These are phyloP conservation scores for Mythimna loreyi DNA, from an alignment of 2,888 invertebrate species.

Conservation along the genomic window DNA sequence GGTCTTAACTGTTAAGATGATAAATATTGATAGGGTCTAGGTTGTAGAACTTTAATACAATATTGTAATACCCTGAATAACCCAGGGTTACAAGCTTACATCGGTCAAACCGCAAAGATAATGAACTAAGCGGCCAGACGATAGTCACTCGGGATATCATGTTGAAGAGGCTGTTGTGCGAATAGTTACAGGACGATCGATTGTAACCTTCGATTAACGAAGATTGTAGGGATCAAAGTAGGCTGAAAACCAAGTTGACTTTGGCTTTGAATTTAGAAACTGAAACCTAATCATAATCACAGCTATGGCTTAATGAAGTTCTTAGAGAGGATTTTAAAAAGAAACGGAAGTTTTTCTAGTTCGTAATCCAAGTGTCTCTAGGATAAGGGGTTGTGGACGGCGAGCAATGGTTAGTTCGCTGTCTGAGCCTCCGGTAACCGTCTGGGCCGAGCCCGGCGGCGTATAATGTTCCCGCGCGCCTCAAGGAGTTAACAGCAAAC, in stretches of 20 bases:
- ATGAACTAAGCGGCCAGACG: slow-evolving; percentile 20
- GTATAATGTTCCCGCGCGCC: too few relatives aligned
- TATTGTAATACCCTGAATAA: slow-evolving; percentile 21
- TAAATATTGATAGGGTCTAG: slow-evolving; percentile 7
- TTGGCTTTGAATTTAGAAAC: background rate
- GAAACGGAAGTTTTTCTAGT: too few relatives aligned
- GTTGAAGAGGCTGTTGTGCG: slow-evolving; percentile 2
- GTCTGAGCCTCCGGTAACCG: too few relatives aligned
- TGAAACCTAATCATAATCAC: too few relatives aligned
- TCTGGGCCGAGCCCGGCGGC: too few relatives aligned
- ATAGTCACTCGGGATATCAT: slow-evolving; percentile 22
- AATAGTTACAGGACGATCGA: slow-evolving; percentile 3
- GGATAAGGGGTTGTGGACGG: too few relatives aligned
- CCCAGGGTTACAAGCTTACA: slow-evolving; percentile 10
- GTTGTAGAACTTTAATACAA: slow-evolving; percentile 2
- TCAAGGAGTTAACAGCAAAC: too few relatives aligned
- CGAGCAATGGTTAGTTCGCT: too few relatives aligned
- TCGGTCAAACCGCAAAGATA: slow-evolving; percentile 33
- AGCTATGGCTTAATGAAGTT: too few relatives aligned
- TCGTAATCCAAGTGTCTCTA: too few relatives aligned
- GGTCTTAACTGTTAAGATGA: background rate
- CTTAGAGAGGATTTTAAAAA: too few relatives aligned
- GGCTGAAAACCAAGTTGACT: background rate
- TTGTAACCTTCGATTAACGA: too few relatives aligned
- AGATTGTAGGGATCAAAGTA: background rate